Evolutionary conservation across 2,113 vertebrate genomes (phyloP), one percentile per base, ranked within the genome.

Genomic region (Colius striatus): DNA sequence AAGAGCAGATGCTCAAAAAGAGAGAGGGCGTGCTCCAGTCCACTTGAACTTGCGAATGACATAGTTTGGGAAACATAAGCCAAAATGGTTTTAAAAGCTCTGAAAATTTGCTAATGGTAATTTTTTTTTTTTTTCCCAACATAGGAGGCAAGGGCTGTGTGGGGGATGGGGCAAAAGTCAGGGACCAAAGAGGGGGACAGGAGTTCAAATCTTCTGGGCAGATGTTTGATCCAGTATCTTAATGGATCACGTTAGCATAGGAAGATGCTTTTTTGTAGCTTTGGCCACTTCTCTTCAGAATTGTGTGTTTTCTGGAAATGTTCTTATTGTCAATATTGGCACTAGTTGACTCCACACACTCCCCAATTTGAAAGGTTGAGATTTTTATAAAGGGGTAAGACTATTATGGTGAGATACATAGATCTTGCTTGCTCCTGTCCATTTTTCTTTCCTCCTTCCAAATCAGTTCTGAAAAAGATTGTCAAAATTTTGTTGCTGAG

Each of bases 151-250:
- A 82, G 19, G 30, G 14, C 27, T 62, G 4, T 50, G 27, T 84
- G 62, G 0, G 0, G 54, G 14, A 83, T 3, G 0, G 1, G 41
- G 11, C 16, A 11, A 74, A 72, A 45, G 7, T 13, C 9, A 21
- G 8, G 45, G 19, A 32, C 6, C 4, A 51, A 72, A 77, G 90
- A 58, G 5, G 9, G 23, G 30, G 67, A 38, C 53, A 58, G 30
- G 55, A 47, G 16, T 70, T 61, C 21, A 53, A 13, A 17, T 51
- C 6, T 14, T 51, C 18, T 50, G 30, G 34, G 45, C 4, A 45
- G 41, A 27, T 62, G 22, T 74, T 84, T 73, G 29, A 45, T 76
- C 29, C 29, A 36, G 29, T 47, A 50, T 63, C 11, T 68, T 79
- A 84, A 29, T 25, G 55, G 47, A 62, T 72, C 0, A 1, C 10